Evolutionary conservation across 2,113 vertebrate genomes (phyloP).

Genomic region (Anhinga rufa): DNA sequence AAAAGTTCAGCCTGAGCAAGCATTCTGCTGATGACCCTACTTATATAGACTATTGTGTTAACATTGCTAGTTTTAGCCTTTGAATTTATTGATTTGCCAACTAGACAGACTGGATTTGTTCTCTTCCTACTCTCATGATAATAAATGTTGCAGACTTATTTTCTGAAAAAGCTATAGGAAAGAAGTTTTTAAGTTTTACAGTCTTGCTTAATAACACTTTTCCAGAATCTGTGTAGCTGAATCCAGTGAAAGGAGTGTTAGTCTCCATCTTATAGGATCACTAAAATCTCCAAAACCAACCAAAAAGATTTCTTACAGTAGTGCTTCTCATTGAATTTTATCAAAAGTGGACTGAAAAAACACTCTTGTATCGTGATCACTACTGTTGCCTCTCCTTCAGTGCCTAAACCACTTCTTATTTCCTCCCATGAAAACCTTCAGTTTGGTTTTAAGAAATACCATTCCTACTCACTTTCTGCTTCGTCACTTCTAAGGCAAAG

Average conservation of each 20-base stretch:
- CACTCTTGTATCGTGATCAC: not conserved
- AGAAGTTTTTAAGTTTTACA: not conserved
- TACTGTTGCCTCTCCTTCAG: not conserved
- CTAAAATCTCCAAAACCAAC: not conserved
- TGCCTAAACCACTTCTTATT: not conserved
- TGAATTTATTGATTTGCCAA: not conserved
- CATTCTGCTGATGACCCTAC: not conserved
- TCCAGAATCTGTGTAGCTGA: not conserved
- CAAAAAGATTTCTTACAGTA: not conserved
- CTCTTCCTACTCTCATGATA: not conserved
- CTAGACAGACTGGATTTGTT: rapidly evolving
- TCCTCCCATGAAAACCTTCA: not conserved
- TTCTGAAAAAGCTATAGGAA: not conserved
- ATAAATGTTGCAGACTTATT: not conserved
- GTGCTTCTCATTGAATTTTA: not conserved
- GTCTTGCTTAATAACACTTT: not conserved
- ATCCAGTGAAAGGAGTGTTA: not conserved
- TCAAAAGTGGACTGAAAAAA: not conserved
- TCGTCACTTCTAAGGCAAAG: not conserved
- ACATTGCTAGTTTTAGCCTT: not conserved
- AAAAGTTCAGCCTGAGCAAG: not conserved
- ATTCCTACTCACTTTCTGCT: not conserved
- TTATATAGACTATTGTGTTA: not conserved
- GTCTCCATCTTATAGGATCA: not conserved
- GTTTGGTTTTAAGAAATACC: not conserved